Evolutionary conservation across 1,140 invertebrate species (phyloP), one percentile per base, ranked within the genome.

Genomic region (Calliphora vicina): DNA sequence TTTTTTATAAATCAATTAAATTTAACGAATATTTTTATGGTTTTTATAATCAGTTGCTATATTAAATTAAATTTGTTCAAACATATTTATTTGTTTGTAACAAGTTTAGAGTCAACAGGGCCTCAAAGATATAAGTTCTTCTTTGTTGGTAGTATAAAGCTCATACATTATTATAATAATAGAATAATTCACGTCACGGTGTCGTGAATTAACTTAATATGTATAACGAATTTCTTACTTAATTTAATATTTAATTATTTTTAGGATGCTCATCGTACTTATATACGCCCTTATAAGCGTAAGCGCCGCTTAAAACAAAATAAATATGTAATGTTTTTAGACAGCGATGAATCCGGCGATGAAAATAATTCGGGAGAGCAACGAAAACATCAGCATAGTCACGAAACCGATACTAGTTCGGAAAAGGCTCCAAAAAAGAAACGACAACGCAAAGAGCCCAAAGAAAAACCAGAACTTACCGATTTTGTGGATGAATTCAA

Each of bases 91-190:
- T 35, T 35, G 35, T 35, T 35, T 35, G 35, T 10, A 35, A 42
- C 29, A 35, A 76, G 29, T 35, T 76, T 29, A 29, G 88, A 81
- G 76, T 86, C 81, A 89, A 89, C 88, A 89, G 88, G 88, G 88
- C 88, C 88, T 86, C 84, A 86, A 89, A 87, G 88, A 88, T 81
- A 82, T n/a, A 35, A 89, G 88, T 17, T 71, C 67, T 80, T 87
- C 88, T 88, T 89, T 87, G 83, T 74, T 82, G 88, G 88, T 89
- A 89, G 88, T 89, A 89, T 88, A 85, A 72, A 82, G 86, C 85
- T 89, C 84, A 23, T 27, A 89, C 88, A 89, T 57, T 82, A 0
- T 6, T 42, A 82, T 74, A 17, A 5, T 35, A 13, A 71, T n/a
- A 67, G 12, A 43, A 43, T 20, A 72, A 72, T 74, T 74, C 12